Percentiles rank a stretch among this genome's conserved stretches.
Evolutionary conservation across 2,113 vertebrate genomes (phyloP).

Genomic region (Tilapia sparmanii): DNA sequence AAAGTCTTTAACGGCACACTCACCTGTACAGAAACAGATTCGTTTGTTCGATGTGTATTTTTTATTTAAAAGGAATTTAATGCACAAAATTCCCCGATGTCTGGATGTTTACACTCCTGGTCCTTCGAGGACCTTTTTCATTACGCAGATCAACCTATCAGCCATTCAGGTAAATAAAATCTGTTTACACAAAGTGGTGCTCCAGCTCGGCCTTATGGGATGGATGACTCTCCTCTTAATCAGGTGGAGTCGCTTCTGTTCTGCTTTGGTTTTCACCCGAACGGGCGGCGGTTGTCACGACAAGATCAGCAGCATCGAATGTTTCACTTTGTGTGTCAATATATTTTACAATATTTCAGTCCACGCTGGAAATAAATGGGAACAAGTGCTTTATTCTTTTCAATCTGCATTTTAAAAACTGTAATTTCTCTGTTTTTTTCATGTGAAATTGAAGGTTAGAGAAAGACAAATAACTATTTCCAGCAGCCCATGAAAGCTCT

Average conservation of each 20-base stretch:
- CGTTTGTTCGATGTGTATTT: neutral
- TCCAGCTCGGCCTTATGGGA: neutral
- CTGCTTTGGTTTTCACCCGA: neutral
- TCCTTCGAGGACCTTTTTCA: neutral
- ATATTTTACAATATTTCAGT: neutral
- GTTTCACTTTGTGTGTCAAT: neutral
- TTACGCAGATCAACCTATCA: neutral
- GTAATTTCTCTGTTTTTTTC: neutral
- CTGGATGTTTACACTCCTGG: neutral
- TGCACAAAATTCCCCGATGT: neutral
- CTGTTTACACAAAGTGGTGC: neutral
- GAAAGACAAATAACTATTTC: neutral
- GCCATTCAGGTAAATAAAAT: neutral
- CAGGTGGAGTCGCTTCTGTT: constrained; percentile 9
- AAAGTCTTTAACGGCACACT: rapidly evolving
- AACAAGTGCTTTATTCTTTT: neutral
- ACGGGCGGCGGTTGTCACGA: neutral
- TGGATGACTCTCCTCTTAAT: neutral
- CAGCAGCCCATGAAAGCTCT: neutral
- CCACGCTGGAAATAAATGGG: neutral
- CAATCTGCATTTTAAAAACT: neutral
- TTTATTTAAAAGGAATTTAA: neutral
- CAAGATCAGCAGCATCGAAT: neutral
- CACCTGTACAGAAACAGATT: neutral
- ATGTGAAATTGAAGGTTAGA: neutral